Percentiles rank a stretch among this genome's conserved stretches.
Conservation (phyloP, 1,140 invertebrate species). For the Amyelois transitella region DNA sequence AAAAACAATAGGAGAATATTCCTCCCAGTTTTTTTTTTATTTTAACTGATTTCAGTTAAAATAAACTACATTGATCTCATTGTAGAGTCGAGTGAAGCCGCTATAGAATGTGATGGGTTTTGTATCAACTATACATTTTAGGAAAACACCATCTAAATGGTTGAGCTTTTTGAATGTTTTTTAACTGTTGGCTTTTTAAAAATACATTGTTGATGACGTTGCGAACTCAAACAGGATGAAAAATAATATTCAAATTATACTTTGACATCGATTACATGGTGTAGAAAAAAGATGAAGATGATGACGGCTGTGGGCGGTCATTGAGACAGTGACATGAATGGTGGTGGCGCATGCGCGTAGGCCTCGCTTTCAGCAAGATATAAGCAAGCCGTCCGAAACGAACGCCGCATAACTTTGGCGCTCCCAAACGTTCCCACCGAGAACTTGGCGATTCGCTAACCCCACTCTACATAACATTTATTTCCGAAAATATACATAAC, state of each 20-base stretch:
- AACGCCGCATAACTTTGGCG: slow-evolving; percentile 61
- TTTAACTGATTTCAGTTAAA: too few species aligned
- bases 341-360: slow-evolving; percentile 53
- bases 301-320: slow-evolving; percentile 57
- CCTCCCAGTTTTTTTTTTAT: too few species aligned
- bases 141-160: too few species aligned
- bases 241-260: background rate
- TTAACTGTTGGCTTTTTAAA: background rate
- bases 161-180: too few species aligned
- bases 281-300: slow-evolving; percentile 9
- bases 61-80: too few species aligned
- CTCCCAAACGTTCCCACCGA: slow-evolving; percentile 50
- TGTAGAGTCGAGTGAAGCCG: too few species aligned
- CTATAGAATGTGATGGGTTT: too few species aligned
- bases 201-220: background rate
- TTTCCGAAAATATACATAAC: slow-evolving; percentile 10
- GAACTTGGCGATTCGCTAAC: slow-evolving; percentile 28
- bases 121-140: too few species aligned
- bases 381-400: slow-evolving; percentile 49
- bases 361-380: slow-evolving; percentile 41
- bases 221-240: background rate
- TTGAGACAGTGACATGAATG: slow-evolving; percentile 66
- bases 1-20: too few species aligned
- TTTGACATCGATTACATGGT: background rate
- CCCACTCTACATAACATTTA: slow-evolving; percentile 17